These are phyloP conservation scores for Arizona elegans DNA, from an alignment of 2,113 vertebrate genomes.

Conservation along the genomic window DNA sequence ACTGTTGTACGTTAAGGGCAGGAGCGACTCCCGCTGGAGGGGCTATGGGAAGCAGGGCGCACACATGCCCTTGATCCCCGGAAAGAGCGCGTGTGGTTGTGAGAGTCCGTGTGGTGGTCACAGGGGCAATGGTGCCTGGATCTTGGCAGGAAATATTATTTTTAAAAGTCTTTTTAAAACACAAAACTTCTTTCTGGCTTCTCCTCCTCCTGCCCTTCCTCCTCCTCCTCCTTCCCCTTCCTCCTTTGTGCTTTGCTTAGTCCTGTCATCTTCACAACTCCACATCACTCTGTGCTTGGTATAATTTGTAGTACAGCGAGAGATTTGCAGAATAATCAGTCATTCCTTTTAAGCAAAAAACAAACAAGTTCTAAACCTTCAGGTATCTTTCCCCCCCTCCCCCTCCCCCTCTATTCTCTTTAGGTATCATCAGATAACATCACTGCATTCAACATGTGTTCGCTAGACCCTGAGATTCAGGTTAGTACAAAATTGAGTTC, in stretches of 20 bases:
- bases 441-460: background rate
- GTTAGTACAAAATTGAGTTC: slow-evolving; percentile 9
- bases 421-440: background rate
- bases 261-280: background rate
- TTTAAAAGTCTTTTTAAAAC: background rate
- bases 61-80: too few species aligned
- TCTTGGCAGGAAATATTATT: background rate
- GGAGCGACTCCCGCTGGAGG: background rate
- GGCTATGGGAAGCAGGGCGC: too few species aligned
- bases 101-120: background rate
- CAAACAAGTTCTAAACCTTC: background rate
- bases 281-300: too few species aligned
- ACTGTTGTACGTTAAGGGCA: background rate
- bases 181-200: background rate
- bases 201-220: too few species aligned
- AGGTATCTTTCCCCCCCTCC: background rate
- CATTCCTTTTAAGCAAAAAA: background rate
- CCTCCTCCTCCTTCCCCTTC: background rate
- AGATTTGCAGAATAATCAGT: background rate
- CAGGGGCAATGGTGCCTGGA: background rate
- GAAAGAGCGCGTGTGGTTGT: background rate
- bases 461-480: slow-evolving; percentile 8
- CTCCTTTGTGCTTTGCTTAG: background rate
- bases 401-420: background rate
- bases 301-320: background rate